Conservation (phyloP, 2,888 invertebrate species). For the Troides helena region DNA sequence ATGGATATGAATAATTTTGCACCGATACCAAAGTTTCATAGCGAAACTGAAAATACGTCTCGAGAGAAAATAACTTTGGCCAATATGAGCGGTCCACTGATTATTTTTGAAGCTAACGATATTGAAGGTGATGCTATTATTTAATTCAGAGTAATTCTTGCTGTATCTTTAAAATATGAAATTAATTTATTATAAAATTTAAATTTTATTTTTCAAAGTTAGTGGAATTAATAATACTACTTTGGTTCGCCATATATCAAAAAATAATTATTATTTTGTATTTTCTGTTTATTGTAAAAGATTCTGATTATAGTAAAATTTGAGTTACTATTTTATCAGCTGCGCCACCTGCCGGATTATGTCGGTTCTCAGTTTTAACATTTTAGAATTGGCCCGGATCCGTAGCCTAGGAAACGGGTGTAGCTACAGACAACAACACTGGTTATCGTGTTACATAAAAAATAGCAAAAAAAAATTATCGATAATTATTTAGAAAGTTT, state of each 20-base stretch:
- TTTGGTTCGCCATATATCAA: neutral
- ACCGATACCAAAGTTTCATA: constrained; percentile 11
- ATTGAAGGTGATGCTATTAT: constrained; percentile 28
- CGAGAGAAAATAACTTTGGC: constrained; percentile 9
- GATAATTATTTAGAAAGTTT: constrained; percentile 9
- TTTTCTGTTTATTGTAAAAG: neutral
- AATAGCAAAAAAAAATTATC: constrained; percentile 34
- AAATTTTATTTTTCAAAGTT: neutral
- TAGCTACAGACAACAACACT: constrained; percentile 77
- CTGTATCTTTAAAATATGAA: neutral
- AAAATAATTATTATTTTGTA: neutral
- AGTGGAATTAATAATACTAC: neutral
- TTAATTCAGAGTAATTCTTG: neutral
- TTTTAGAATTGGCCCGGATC: constrained; percentile 47
- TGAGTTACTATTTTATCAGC: constrained; percentile 14
- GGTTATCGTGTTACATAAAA: constrained; percentile 66
- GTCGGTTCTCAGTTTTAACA: constrained; percentile 40
- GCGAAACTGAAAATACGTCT: constrained; percentile 7
- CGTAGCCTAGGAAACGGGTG: constrained; percentile 80
- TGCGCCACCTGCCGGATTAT: constrained; percentile 31
- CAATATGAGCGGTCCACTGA: constrained; percentile 17
- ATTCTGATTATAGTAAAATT: neutral
- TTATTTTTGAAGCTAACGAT: constrained; percentile 32
- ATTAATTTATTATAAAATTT: neutral
- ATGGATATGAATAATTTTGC: constrained; percentile 27